Evolutionary conservation across 2,113 vertebrate species (phyloP).

Genomic region (Tetraodon nigroviridis): DNA sequence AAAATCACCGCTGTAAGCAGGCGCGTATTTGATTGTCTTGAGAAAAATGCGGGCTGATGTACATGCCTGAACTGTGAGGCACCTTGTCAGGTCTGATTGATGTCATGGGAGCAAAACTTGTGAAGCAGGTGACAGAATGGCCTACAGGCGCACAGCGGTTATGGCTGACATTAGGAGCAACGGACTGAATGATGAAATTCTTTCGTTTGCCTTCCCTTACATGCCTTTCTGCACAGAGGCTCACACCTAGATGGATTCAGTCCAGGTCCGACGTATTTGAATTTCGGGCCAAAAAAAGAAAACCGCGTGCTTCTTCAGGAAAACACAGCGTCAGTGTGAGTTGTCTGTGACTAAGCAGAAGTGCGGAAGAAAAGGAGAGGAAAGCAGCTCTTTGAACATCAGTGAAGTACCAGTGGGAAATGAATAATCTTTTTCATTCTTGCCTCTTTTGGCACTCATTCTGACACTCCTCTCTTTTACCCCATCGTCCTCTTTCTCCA

Average conservation of each 20-base stretch:
- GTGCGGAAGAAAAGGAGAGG: conserved; percentile 43
- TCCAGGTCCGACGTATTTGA: conserved; percentile 33
- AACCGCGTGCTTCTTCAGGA: conserved; percentile 32
- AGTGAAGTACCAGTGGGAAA: conserved; percentile 54
- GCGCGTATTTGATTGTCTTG: background rate
- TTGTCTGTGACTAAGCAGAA: conserved; percentile 55
- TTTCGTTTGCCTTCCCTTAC: background rate
- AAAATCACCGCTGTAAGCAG: background rate
- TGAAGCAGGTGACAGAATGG: conserved; percentile 49
- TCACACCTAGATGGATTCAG: conserved; percentile 48
- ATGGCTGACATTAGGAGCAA: conserved; percentile 21
- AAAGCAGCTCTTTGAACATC: conserved; percentile 51
- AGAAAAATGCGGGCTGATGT: conserved; percentile 3
- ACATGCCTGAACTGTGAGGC: conserved; percentile 11
- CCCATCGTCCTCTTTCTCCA: conserved; percentile 58
- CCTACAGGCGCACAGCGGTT: conserved; percentile 27
- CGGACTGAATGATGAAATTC: conserved; percentile 10
- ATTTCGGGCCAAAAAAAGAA: conserved; percentile 34
- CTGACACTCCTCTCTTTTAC: conserved; percentile 52
- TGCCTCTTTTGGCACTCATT: conserved; percentile 63
- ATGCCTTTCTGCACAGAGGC: conserved; percentile 18
- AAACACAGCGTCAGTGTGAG: conserved; percentile 47
- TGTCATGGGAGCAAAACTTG: conserved; percentile 20
- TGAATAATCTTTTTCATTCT: conserved; percentile 62
- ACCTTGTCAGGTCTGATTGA: conserved; percentile 39